Evolutionary conservation across 30 jellyfish, hydroid and myxozoan genomes (phyloP), one percentile per base, ranked within the genome.

Genomic region (Aurelia coerulea): DNA sequence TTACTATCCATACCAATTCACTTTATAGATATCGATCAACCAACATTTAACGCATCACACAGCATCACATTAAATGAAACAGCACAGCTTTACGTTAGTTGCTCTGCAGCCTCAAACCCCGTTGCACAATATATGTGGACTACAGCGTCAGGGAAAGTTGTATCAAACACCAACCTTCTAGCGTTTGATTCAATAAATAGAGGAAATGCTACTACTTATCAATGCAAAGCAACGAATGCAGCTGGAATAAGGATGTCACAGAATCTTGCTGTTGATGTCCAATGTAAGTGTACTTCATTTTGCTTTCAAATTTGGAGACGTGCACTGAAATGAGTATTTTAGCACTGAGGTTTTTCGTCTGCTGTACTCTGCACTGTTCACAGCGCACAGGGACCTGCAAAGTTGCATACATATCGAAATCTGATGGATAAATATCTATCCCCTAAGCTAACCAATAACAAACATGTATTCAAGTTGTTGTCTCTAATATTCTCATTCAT

Each of bases 211-310:
- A 84, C 80, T 10, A 6, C 78, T 0, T 82, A 82, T 62, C 6
- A 33, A 19, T 82, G 91, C 59, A 69, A 46, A 33, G 91, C 86
- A 0, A 53, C 71, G 14, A 82, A 82, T 70, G 76, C 17, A 11
- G 91, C 85, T 19, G 91, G 91, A 14, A 0, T 34, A 16, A 18
- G 11, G 5, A 18, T 18, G 9, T 68, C 91, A 0, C 34, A 49
- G 1, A 29, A 34, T 35, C 33, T 60, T 49, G 2, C 68, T 4
- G 0, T 82, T 3, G 41, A 42, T 68, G 86, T 82, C 3, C 79
- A 82, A 1, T 72, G 91, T 82, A 51, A 82, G 91, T 82, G 3
- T 34, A 3, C 11, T 46, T 42, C 1, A 37, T 37, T 2, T 5
- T 2, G 49, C 49, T 1, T 37, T 37, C 5, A 37, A 37, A 37